Conservation (phyloP, 2,113 vertebrate species). For the Onychostoma macrolepis region DNA sequence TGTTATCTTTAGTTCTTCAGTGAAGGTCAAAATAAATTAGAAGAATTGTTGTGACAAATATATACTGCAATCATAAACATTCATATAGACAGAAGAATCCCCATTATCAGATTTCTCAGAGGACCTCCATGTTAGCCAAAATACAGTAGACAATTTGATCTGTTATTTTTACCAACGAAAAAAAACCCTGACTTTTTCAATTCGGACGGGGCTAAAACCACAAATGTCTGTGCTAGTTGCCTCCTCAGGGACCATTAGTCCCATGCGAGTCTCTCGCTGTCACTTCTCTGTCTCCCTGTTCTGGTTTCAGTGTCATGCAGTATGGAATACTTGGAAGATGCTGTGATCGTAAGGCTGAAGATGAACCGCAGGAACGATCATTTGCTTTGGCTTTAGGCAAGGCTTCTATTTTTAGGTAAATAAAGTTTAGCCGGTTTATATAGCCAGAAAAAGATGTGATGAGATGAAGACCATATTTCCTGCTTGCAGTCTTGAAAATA, state of each 20-base stretch:
- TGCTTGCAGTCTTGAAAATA: constrained; percentile 22
- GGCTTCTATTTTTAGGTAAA: not conserved
- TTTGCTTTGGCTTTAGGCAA: constrained; percentile 17
- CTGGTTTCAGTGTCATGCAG: not conserved
- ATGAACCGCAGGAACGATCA: not conserved
- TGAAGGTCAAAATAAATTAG: not conserved
- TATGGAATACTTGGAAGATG: not conserved
- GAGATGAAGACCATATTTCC: constrained; percentile 24
- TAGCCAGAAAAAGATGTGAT: not conserved
- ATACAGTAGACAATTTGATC: not conserved
- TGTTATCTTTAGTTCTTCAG: not conserved
- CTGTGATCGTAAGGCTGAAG: not conserved
- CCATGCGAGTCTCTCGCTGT: not conserved
- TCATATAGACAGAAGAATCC: not conserved
- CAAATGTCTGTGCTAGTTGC: not conserved
- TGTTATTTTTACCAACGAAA: not conserved
- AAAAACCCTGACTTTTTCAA: not conserved
- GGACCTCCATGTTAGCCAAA: not conserved
- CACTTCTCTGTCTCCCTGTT: not conserved
- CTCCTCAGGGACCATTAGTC: not conserved
- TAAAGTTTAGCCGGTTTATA: not conserved
- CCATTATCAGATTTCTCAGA: not conserved
- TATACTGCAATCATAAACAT: not conserved
- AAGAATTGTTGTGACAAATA: not conserved
- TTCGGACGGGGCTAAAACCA: not conserved